Conservation (phyloP, 2,797 vertebrate genomes). For the Danio choprae region DNA sequence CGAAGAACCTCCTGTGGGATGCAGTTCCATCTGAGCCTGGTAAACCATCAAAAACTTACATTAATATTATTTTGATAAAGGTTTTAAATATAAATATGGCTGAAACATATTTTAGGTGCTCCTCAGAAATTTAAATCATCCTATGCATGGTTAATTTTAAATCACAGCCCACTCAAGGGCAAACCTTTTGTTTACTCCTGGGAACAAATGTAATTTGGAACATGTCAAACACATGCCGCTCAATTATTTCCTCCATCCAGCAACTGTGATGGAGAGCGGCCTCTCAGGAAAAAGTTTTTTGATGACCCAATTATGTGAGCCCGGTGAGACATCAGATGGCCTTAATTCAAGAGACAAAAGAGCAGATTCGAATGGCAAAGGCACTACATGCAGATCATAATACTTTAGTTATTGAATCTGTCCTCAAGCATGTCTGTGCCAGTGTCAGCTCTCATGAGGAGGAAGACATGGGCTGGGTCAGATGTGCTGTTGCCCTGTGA, state of each 20-base stretch:
- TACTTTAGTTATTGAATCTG: not conserved
- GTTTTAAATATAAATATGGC: not conserved
- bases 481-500: not conserved
- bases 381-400: not conserved
- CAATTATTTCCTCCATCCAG: conserved; percentile 29
- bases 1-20: conserved; percentile 1
- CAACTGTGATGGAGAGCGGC: conserved; percentile 13
- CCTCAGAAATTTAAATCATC: not conserved
- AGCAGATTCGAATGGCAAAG: conserved; percentile 1
- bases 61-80: not conserved
- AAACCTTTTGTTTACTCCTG: conserved; percentile 39
- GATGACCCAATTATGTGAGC: conserved; percentile 45
- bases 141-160: conserved; percentile 15
- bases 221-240: conserved; percentile 45
- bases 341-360: conserved; percentile 45
- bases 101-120: not conserved
- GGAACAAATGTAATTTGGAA: conserved; percentile 55
- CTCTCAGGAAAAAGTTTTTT: conserved; percentile 33
- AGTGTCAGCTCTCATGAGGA: conserved; percentile 6
- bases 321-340: conserved; percentile 43
- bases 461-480: not conserved
- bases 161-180: conserved; percentile 15
- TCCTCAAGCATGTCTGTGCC: not conserved
- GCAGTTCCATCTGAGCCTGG: not conserved
- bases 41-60: not conserved